Evolutionary conservation across 2,888 invertebrate genomes (phyloP).

Genomic region (Ceraclea dissimilis): DNA sequence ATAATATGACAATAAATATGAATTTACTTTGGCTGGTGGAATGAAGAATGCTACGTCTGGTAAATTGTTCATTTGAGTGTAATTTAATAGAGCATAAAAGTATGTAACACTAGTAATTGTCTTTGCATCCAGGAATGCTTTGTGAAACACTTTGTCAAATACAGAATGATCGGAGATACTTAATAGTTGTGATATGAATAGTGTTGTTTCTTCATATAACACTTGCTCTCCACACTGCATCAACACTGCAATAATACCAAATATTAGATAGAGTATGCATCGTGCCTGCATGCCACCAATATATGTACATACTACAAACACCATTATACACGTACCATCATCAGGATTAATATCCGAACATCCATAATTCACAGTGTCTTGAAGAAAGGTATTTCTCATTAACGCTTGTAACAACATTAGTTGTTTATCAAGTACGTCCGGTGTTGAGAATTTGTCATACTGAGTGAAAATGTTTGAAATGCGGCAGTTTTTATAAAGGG

Average conservation of each 20-base stretch:
- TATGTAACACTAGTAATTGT: constrained; percentile 19
- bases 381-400: constrained; percentile 35
- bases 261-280: background rate
- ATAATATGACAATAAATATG: background rate
- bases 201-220: constrained; percentile 42
- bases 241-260: constrained; percentile 39
- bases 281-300: too few species aligned
- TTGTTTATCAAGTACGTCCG: constrained; percentile 32
- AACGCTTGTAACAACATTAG: constrained; percentile 35
- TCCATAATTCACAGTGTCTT: constrained; percentile 34
- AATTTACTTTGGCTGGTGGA: constrained; percentile 17
- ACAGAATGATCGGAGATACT: constrained; percentile 33
- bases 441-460: constrained; percentile 34
- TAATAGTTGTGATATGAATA: constrained; percentile 46
- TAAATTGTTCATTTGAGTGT: constrained; percentile 15
- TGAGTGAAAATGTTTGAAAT: constrained; percentile 33
- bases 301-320: background rate
- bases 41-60: constrained; percentile 21
- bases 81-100: constrained; percentile 21
- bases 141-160: constrained; percentile 29
- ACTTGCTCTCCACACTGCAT: constrained; percentile 41
- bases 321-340: constrained; percentile 11
- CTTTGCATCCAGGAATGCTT: constrained; percentile 27
- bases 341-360: constrained; percentile 24
- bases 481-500: constrained; percentile 31